Base-by-base conservation (phyloP, 2,888 invertebrate species). In the Actias luna region DNA sequence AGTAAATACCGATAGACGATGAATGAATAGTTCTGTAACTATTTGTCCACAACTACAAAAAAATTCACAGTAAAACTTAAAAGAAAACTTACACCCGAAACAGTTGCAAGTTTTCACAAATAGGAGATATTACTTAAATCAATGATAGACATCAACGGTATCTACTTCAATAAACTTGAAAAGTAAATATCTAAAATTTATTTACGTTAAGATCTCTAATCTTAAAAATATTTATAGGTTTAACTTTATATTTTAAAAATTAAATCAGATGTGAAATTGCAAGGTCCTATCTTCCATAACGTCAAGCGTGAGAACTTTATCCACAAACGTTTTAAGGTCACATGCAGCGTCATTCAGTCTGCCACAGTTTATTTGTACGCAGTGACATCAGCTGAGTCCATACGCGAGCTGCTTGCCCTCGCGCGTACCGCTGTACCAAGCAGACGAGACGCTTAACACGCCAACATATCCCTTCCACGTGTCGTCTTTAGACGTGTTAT, bases 401-500 rank as follows among this genome's bases (percentile, higher is more conserved):
- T 85, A 86, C 84, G 83, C 85, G 77, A 75, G 73, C 74, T 75
- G 80, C 86, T 83, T 84, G 77, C 74, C 68, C 75, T 77, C 75
- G 76, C 82, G 83, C 85, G 82, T 85, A 75, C 69, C 68, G 69
- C 71, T 70, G 73, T 75, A 80, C 77, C 73, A 29, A 29, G 16
- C 16, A 12, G 27, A 52, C 29, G 27, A 27, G 1, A n/a, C 27
- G 55, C 29, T 55, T 29, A 29, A 27, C 84, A 87, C 74, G 79
- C 85, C 73, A 89, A 84, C 82, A 81, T 88, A 88, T 87, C 85
- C 88, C 85, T 89, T 88, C 85, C 74, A 78, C 79, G 75, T 77
- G 83, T 87, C 84, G 87, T 86, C 85, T 88, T 89, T 87, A 88
- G 86, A 87, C 81, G 80, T 84, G 83, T 89, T 88, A 90, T 90